A percentile compares a stretch with the other conserved stretches of the same genome.
phyloP scores from a whole-genome alignment of 53 echinoderm and acorn worm genomes.

The Paelopatides confundens region DNA sequence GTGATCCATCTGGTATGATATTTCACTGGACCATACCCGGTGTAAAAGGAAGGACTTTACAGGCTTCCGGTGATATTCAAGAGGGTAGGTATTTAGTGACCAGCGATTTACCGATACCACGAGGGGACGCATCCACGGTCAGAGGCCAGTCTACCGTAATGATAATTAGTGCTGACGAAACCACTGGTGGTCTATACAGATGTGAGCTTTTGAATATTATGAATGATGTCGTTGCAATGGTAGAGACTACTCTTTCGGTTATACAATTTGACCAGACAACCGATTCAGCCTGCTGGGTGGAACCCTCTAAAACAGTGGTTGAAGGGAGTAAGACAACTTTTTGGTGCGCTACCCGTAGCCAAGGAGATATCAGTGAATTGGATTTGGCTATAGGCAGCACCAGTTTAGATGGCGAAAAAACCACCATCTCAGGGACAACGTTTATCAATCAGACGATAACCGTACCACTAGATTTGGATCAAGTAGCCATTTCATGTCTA shows the following conservation, averaged over 20 bases:
- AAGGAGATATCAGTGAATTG: background rate
- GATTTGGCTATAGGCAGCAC: background rate
- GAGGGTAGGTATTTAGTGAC: background rate
- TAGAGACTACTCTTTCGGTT: background rate
- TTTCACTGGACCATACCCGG: constrained; percentile 24
- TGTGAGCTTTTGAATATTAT: background rate
- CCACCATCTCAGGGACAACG: background rate
- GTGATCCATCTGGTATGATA: background rate
- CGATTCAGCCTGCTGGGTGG: constrained; percentile 25
- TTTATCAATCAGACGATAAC: background rate
- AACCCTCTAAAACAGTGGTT: background rate
- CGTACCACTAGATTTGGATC: background rate
- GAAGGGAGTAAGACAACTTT: background rate
- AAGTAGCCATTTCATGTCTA: background rate
- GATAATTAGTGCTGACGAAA: background rate
- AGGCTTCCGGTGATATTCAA: background rate
- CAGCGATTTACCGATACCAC: background rate
- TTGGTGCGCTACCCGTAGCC: background rate
- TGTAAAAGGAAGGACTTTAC: background rate
- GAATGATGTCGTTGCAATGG: background rate
- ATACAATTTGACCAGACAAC: constrained; percentile 5
- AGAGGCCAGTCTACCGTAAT: background rate
- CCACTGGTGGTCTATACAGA: background rate
- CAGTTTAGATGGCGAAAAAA: background rate
- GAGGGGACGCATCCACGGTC: background rate